These are phyloP conservation scores for Sciurus niger DNA, from an alignment of 2,113 vertebrate species.

Conservation along the genomic window DNA sequence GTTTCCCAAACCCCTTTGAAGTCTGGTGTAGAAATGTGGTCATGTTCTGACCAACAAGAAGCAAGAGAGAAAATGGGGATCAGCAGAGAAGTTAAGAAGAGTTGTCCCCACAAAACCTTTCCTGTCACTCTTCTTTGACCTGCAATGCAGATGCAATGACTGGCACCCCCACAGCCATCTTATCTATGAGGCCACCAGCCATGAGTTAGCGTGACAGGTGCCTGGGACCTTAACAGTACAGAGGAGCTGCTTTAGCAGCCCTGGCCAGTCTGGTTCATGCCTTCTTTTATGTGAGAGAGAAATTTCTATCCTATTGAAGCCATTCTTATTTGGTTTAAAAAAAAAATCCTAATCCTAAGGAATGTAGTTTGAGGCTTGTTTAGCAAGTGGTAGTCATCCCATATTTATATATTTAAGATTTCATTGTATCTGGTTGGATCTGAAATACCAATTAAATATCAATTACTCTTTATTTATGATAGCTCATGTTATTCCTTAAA, in stretches of 20 bases:
- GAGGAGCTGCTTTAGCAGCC: neutral
- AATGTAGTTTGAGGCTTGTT: neutral
- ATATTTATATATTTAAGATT: neutral
- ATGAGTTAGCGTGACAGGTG: rapidly evolving
- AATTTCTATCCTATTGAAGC: neutral
- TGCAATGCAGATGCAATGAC: neutral
- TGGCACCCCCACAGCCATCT: neutral
- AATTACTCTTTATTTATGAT: neutral
- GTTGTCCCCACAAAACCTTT: neutral
- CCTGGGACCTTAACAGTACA: rapidly evolving
- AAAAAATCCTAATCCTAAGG: neutral
- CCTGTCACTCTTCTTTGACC: neutral
- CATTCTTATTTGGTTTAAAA: neutral
- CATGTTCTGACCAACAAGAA: neutral
- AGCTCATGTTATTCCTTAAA: neutral
- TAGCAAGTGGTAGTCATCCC: rapidly evolving
- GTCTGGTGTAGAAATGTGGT: no score
- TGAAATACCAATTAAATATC: neutral
- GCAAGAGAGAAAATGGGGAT: neutral
- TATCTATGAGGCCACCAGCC: neutral
- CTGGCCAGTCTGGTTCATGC: no score
- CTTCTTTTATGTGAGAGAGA: neutral
- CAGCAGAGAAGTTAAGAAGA: neutral
- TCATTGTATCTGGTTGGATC: neutral
- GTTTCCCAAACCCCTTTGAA: neutral